Base-by-base conservation (phyloP, 2,113 vertebrate species). In the Callithrix jacchus region DNA sequence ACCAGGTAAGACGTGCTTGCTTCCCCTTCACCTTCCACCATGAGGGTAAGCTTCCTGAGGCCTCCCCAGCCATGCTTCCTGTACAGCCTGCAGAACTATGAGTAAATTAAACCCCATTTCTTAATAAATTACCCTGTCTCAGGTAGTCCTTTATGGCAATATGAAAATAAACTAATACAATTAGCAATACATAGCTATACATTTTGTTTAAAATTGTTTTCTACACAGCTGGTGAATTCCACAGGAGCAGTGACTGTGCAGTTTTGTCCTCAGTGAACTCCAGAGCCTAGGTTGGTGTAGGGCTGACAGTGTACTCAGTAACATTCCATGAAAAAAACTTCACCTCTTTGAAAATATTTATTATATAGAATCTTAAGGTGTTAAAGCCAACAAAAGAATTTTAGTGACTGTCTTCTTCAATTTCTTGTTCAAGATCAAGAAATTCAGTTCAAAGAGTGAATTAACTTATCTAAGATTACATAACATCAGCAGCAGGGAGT, bases 401-500 rank as follows among this genome's bases (percentile, higher is more conserved):
- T 27, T 9, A 13, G 6, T n/a, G 14, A 82, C 54, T 54, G 54
- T 66, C 6, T 52, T 70, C 37, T 47, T 73, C 64, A 89, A 25
- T n/a, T 9, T 54, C 18, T 20, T 79, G 40, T 56, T 21, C 40
- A 10, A 81, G 92, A 66, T n/a, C 10, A 37, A 32, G 77, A 54
- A 42, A 70, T 1, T 76, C 49, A 77, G 17, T 45, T 30, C 3
- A 13, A 16, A 61, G 13, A 87, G 8, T 20, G 18, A 80, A 40
- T 35, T 35, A 5, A 23, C 5, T 37, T 37, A 20, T 10, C 42
- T 32, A 32, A 74, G 61, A 5, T 89, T 7, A 12, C 0, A 10
- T 23, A 27, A 30, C 8, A 1, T 32, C 32, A 8, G 25, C 13
- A 20, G 21, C 13, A 2, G 17, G 47, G 12, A 1, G 0, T 0